Evolutionary conservation across 2,797 vertebrate genomes (phyloP).

Genomic region (Urophycis tenuis): DNA sequence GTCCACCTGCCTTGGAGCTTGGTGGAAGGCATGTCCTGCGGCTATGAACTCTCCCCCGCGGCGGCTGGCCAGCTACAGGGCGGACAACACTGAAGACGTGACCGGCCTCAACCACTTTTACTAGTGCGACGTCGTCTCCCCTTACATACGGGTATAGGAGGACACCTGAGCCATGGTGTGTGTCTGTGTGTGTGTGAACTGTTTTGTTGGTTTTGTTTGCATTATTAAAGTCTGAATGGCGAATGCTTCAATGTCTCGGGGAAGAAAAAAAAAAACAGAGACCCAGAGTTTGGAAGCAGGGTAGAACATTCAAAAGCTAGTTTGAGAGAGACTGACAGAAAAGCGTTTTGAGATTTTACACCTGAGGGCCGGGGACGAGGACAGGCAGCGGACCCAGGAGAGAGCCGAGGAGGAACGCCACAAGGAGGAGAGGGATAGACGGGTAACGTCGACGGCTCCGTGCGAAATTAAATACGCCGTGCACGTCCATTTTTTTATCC

Average conservation of each 20-base stretch:
- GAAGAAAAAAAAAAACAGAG: too few species aligned
- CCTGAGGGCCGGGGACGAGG: constrained; percentile 61
- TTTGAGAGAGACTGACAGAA: too few species aligned
- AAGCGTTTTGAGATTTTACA: too few species aligned
- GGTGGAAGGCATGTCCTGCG: constrained; percentile 73
- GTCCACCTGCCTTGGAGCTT: constrained; percentile 78
- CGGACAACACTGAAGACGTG: constrained; percentile 67
- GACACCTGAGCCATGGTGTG: neutral
- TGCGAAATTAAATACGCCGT: too few species aligned
- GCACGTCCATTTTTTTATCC: too few species aligned
- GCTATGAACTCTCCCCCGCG: constrained; percentile 71
- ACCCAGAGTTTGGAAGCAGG: too few species aligned
- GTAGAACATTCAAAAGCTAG: too few species aligned
- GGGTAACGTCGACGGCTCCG: too few species aligned
- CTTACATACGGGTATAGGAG: constrained; percentile 74
- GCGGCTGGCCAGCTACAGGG: constrained; percentile 67
- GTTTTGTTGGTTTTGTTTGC: neutral
- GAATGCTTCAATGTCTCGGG: neutral
- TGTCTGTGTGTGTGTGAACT: neutral
- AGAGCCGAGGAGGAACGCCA: constrained; percentile 57
- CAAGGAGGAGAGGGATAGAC: constrained; percentile 60
- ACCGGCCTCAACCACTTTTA: constrained; percentile 81
- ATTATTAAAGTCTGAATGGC: neutral
- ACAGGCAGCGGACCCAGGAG: constrained; percentile 61
- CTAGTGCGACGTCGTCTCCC: constrained; percentile 73